Evolutionary conservation across 2,113 vertebrate genomes (phyloP).

Genomic region (Columba livia): DNA sequence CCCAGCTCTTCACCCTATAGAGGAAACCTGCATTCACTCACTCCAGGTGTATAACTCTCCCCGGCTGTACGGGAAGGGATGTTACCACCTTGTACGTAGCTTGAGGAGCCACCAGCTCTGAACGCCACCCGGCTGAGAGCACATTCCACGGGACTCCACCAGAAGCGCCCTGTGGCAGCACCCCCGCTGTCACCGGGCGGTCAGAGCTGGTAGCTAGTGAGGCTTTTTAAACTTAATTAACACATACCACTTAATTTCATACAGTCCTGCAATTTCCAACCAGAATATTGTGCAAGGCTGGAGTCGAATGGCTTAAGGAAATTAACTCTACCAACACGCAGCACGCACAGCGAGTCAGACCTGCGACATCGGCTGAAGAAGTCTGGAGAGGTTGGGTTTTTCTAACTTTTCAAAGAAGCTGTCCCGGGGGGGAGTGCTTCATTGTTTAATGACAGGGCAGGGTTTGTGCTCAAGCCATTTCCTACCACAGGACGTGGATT

Average conservation of each 20-base stretch:
- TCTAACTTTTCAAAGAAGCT: not conserved
- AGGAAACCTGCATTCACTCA: not conserved
- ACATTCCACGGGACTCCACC: not conserved
- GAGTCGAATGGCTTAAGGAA: not conserved
- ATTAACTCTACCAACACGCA: not conserved
- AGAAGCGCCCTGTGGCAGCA: rapidly evolving
- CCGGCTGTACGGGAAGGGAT: not conserved
- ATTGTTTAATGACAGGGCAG: not conserved
- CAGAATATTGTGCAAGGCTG: not conserved
- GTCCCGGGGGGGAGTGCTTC: rapidly evolving
- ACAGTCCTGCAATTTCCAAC: not conserved
- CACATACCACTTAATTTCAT: not conserved
- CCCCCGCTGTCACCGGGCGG: not conserved
- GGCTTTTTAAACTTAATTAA: not conserved
- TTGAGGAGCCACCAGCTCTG: not conserved
- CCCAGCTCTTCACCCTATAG: not conserved
- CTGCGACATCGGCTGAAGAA: not conserved
- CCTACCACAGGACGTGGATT: conserved; percentile 93
- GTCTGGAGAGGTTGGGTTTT: not conserved
- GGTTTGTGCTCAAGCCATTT: not conserved
- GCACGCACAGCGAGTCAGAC: not conserved
- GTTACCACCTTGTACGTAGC: not conserved
- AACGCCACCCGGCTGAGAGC: not conserved
- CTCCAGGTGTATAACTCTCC: not conserved
- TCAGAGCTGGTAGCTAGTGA: not conserved